phyloP scores from a whole-genome alignment of 2,113 vertebrate genomes.

The Hucho hucho region DNA sequence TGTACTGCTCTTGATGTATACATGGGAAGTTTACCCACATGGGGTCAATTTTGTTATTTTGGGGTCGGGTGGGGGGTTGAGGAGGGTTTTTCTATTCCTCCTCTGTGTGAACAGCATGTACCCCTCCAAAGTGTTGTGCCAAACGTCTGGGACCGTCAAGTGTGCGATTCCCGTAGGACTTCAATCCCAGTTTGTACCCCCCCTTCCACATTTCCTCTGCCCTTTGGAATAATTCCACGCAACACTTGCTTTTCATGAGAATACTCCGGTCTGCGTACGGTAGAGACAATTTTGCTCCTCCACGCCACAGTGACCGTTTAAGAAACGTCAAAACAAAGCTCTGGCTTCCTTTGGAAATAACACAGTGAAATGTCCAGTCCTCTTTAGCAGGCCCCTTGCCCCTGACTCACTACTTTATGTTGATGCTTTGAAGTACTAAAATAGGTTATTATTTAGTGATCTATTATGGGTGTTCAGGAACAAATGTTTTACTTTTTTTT shows the following conservation, averaged over 20 bases:
- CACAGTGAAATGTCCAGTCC: not conserved
- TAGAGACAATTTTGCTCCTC: too few relatives aligned
- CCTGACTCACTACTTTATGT: not conserved
- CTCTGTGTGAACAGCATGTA: not conserved
- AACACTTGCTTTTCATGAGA: constrained; percentile 41
- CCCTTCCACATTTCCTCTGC: constrained; percentile 49
- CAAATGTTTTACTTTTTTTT: too few relatives aligned
- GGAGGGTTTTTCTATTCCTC: not conserved
- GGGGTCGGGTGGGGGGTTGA: not conserved
- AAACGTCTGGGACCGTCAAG: constrained; percentile 41
- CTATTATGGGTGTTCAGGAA: too few relatives aligned
- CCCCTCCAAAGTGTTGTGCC: constrained; percentile 11
- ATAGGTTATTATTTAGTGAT: not conserved
- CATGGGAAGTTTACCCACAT: not conserved
- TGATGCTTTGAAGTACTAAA: not conserved
- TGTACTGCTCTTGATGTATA: not conserved
- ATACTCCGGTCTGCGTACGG: constrained; percentile 22
- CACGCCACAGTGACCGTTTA: too few relatives aligned
- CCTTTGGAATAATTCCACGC: constrained; percentile 43
- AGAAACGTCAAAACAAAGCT: too few relatives aligned
- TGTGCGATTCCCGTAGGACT: constrained; percentile 45
- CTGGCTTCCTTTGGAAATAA: too few relatives aligned
- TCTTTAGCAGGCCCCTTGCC: not conserved
- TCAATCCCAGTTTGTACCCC: constrained; percentile 12
- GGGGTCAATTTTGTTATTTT: constrained; percentile 3